Percentiles rank a stretch among this genome's conserved stretches.
phyloP scores from a whole-genome alignment of 1,140 invertebrate genomes.

The Colletes latitarsis region DNA sequence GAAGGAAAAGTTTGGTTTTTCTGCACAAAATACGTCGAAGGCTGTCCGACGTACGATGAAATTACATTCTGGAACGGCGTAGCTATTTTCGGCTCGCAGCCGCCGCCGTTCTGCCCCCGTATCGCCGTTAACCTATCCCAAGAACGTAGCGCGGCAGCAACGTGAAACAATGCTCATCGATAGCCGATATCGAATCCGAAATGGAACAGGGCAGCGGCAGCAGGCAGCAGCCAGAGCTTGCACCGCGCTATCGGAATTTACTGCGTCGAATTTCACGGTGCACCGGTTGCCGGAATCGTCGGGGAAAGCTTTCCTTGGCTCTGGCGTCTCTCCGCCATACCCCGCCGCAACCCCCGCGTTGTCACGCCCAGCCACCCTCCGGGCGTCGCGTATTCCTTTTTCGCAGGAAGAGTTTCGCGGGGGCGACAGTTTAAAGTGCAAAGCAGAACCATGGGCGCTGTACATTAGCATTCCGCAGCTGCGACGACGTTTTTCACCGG shows the following conservation, averaged over 20 bases:
- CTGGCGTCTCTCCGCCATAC: background rate
- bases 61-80: background rate
- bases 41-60: background rate
- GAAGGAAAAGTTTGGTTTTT: no score
- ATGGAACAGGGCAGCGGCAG: constrained; percentile 31
- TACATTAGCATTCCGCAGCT: constrained; percentile 65
- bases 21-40: background rate
- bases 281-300: constrained; percentile 48
- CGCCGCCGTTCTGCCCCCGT: background rate
- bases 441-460: constrained; percentile 30
- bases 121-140: constrained; percentile 37
- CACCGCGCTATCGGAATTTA: constrained; percentile 58
- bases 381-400: background rate
- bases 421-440: constrained; percentile 54
- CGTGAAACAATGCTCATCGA: constrained; percentile 52
- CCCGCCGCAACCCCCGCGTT: background rate
- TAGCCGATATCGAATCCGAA: constrained; percentile 44
- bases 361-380: background rate
- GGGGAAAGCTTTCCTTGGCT: constrained; percentile 43
- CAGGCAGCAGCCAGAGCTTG: constrained; percentile 26
- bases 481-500: constrained; percentile 57
- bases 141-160: constrained; percentile 32
- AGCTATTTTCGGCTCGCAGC: constrained; percentile 10
- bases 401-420: constrained; percentile 41
- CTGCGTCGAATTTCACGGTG: constrained; percentile 61